Evolutionary conservation across 2,113 vertebrate genomes (phyloP), one percentile per base, ranked within the genome.

Genomic region (Benthochromis sp.): DNA sequence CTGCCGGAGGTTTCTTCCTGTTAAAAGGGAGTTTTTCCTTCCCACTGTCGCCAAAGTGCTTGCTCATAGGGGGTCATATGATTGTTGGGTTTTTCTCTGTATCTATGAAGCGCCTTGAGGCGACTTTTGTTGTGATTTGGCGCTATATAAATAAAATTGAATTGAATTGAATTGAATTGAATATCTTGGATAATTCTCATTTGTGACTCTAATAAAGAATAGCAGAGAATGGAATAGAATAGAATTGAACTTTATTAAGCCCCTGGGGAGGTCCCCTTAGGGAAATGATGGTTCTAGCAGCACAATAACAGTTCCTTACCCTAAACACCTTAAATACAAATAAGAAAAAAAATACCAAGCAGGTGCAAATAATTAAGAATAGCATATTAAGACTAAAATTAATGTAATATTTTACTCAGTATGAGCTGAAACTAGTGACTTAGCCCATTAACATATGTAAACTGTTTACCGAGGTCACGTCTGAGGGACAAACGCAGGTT

Each of bases 401-500:
- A 43, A 27, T 9, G 13, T 16, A 71, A 43, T 71, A 24, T 43
- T 71, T 24, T 43, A 71, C 21, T 16, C 38, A 71, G n/a, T 71
- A 71, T 27, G 66, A 16, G 38, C 38, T 2, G 3, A 43, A 10
- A 71, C 38, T 43, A 27, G 66, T 71, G n/a, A 24, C 38, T 27
- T 40, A 2, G 38, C 8, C 36, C 12, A 71, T 43, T 16, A 43
- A 71, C 31, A 36, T 43, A 1, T 40, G 36, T 1, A 16, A 43
- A 43, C 12, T 16, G n/a, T 16, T 71, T 71, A 43, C 66, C 1
- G 5, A 43, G 8, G 36, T 43, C 66, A 69, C 0, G 11, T 14
- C 63, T 69, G 1, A 69, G 11, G 11, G 7, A 0, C 11, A 40
- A 71, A 40, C 1, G 7, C n/a, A 0, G 66, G 36, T 24, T 43